Percentiles rank a stretch among this genome's conserved stretches.
Conservation (phyloP, 2,888 invertebrate species). For the Luperina nickerlii region DNA sequence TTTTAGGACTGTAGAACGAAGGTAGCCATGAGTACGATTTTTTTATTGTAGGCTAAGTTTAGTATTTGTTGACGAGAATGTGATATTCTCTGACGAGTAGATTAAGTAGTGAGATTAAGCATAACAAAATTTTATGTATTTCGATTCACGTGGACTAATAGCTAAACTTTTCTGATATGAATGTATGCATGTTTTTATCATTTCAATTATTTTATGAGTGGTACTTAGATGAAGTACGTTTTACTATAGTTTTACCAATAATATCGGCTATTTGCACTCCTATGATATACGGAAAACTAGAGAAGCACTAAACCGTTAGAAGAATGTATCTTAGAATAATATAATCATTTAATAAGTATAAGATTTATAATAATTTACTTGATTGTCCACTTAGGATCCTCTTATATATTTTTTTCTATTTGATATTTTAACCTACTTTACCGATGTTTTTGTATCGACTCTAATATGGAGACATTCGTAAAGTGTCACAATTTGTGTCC, state of each 20-base stretch:
- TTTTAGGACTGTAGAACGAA: slow-evolving; percentile 66
- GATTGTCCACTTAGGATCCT: slow-evolving; percentile 81
- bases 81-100: slow-evolving; percentile 67
- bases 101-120: slow-evolving; percentile 69
- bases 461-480: slow-evolving; percentile 83
- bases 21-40: slow-evolving; percentile 69
- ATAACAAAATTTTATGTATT: slow-evolving; percentile 69
- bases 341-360: slow-evolving; percentile 84
- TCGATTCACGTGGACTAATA: slow-evolving; percentile 61
- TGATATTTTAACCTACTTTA: slow-evolving; percentile 82
- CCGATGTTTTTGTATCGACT: slow-evolving; percentile 84
- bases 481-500: slow-evolving; percentile 85
- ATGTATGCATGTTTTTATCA: slow-evolving; percentile 49
- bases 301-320: slow-evolving; percentile 73
- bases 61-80: slow-evolving; percentile 71
- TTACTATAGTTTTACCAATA: slow-evolving; percentile 56
- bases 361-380: slow-evolving; percentile 81
- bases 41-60: slow-evolving; percentile 70
- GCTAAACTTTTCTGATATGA: slow-evolving; percentile 53
- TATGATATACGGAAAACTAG: slow-evolving; percentile 72
- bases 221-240: slow-evolving; percentile 60
- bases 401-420: slow-evolving; percentile 86
- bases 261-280: slow-evolving; percentile 71
- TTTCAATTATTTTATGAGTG: slow-evolving; percentile 56
- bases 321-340: slow-evolving; percentile 78